A percentile compares a stretch with the other conserved stretches of the same genome.
Evolutionary conservation across 1,140 invertebrate species (phyloP).

Genomic region (Chionoecetes opilio): DNA sequence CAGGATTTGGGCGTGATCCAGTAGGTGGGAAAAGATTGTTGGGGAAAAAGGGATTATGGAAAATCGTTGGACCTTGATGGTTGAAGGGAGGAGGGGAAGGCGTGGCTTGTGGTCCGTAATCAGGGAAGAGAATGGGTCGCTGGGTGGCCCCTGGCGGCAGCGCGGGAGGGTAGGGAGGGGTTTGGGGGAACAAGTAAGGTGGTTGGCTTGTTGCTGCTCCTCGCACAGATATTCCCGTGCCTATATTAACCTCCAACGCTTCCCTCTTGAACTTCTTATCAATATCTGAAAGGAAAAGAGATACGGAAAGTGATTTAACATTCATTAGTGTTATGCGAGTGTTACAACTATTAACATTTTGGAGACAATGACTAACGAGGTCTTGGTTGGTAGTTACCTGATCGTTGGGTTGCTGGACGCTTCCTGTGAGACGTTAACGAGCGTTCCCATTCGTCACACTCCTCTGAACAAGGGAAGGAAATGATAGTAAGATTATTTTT

Average conservation of each 20-base stretch:
- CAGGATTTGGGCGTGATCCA: not conserved
- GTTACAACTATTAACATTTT: too few relatives aligned
- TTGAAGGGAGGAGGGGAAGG: not conserved
- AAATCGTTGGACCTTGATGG: not conserved
- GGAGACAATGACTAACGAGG: too few relatives aligned
- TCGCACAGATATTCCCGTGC: not conserved
- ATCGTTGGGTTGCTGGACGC: not conserved
- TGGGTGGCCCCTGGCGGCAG: not conserved
- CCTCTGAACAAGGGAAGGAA: not conserved
- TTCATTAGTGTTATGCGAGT: too few relatives aligned
- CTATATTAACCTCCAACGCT: not conserved
- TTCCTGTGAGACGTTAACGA: not conserved
- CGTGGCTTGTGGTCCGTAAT: not conserved
- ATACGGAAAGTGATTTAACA: too few relatives aligned
- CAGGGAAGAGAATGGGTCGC: not conserved
- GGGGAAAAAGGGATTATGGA: not conserved
- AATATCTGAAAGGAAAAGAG: not conserved
- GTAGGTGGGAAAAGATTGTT: not conserved
- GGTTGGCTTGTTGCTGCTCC: not conserved
- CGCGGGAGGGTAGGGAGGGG: not conserved
- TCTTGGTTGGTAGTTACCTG: too few relatives aligned
- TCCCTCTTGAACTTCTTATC: not conserved
- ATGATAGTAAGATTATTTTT: not conserved
- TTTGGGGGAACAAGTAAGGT: not conserved
- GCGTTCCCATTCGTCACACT: not conserved